These are phyloP conservation scores for Agriopis leucophaearia DNA, from an alignment of 2,888 invertebrate genomes.

Conservation along the genomic window DNA sequence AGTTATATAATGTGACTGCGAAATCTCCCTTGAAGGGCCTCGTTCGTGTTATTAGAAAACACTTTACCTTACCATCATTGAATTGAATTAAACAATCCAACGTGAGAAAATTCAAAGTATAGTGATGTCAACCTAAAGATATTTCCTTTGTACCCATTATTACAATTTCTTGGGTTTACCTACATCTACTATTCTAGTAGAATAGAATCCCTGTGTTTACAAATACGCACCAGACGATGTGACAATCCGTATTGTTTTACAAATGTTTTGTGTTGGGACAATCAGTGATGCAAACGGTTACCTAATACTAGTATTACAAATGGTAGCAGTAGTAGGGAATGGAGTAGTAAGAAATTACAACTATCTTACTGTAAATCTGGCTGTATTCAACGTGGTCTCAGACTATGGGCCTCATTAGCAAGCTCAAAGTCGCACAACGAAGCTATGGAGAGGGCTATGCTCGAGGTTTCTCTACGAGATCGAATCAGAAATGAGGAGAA, in stretches of 20 bases:
- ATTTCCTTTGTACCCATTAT: constrained; percentile 41
- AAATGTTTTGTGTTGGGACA: constrained; percentile 64
- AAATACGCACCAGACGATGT: constrained; percentile 57
- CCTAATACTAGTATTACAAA: constrained; percentile 53
- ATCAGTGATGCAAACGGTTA: constrained; percentile 72
- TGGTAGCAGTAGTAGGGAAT: background rate
- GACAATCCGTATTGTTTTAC: constrained; percentile 60
- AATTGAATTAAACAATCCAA: constrained; percentile 29
- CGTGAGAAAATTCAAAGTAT: constrained; percentile 29
- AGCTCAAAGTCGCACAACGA: too few relatives aligned
- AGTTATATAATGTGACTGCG: too few relatives aligned
- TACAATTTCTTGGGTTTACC: constrained; percentile 37
- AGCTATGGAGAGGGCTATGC: too few relatives aligned
- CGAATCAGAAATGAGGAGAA: too few relatives aligned
- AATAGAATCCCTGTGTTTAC: constrained; percentile 60
- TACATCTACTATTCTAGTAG: constrained; percentile 52
- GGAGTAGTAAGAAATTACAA: background rate
- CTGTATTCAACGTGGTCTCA: too few relatives aligned
- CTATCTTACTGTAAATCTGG: too few relatives aligned
- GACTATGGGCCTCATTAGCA: too few relatives aligned
- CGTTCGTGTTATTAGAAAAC: constrained; percentile 21
- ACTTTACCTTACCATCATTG: constrained; percentile 23
- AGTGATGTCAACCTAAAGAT: constrained; percentile 37
- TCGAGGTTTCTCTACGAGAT: too few relatives aligned
- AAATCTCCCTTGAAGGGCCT: background rate